Evolutionary conservation across 2,797 vertebrate genomes (phyloP).

Genomic region (Hypotaenidia okinawae): DNA sequence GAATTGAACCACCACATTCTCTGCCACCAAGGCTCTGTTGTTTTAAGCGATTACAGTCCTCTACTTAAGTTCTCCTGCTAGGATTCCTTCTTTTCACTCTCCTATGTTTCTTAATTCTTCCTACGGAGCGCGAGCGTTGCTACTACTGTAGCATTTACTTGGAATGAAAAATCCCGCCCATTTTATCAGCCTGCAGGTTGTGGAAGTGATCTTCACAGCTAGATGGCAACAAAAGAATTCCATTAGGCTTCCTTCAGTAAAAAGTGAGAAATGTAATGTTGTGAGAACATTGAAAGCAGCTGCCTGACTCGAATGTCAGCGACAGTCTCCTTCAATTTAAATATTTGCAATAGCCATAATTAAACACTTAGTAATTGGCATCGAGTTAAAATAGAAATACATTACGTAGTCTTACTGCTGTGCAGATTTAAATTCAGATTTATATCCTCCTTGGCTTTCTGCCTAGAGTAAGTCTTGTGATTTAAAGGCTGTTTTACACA

Average conservation of each 20-base stretch:
- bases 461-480: constrained; percentile 27
- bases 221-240: constrained; percentile 70
- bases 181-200: neutral
- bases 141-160: neutral
- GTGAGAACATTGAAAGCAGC: constrained; percentile 9
- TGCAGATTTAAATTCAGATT: constrained; percentile 45
- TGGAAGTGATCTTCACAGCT: constrained; percentile 59
- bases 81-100: neutral
- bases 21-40: neutral
- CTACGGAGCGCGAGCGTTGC: neutral
- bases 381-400: constrained; percentile 28
- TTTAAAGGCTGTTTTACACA: constrained; percentile 16
- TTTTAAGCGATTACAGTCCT: neutral
- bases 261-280: constrained; percentile 1
- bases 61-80: neutral
- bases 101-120: neutral
- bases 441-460: constrained; percentile 32
- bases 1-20: neutral
- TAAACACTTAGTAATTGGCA: constrained; percentile 51
- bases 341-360: constrained; percentile 56
- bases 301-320: constrained; percentile 4
- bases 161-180: neutral
- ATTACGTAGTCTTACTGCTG: neutral
- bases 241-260: neutral
- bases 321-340: constrained; percentile 35